Evolutionary conservation across 2,797 vertebrate species (phyloP).

Genomic region (Eulemur albifrons): DNA sequence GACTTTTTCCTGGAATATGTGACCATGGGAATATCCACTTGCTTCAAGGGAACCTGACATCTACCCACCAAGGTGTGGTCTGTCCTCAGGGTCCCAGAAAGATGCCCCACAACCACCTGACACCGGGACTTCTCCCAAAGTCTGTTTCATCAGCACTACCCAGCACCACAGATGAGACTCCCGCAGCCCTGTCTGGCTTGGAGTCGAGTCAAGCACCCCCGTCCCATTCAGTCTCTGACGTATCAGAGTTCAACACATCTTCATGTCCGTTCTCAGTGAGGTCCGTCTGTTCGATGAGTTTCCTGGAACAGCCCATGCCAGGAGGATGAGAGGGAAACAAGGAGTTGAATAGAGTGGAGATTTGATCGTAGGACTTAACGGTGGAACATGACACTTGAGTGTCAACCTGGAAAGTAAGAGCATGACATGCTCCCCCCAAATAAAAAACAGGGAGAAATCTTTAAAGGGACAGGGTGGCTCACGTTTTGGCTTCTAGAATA

Average conservation of each 20-base stretch:
- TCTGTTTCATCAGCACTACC: background rate
- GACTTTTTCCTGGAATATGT: background rate
- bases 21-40: background rate
- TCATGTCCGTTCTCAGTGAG: background rate
- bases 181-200: background rate
- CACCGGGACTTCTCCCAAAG: background rate
- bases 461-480: background rate
- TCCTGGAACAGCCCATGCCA: background rate
- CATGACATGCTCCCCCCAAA: background rate
- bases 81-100: background rate
- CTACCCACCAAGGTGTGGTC: background rate
- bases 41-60: background rate
- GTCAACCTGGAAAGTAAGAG: background rate
- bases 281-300: background rate
- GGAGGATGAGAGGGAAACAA: background rate
- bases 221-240: background rate
- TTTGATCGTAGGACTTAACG: background rate
- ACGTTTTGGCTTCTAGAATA: background rate
- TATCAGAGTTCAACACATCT: background rate
- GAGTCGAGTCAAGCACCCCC: background rate
- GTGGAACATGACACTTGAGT: background rate
- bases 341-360: background rate
- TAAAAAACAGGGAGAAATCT: background rate
- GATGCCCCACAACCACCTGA: background rate
- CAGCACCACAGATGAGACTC: background rate